Evolutionary conservation across 2,797 vertebrate genomes (phyloP).

Genomic region (Sphenodon punctatus): DNA sequence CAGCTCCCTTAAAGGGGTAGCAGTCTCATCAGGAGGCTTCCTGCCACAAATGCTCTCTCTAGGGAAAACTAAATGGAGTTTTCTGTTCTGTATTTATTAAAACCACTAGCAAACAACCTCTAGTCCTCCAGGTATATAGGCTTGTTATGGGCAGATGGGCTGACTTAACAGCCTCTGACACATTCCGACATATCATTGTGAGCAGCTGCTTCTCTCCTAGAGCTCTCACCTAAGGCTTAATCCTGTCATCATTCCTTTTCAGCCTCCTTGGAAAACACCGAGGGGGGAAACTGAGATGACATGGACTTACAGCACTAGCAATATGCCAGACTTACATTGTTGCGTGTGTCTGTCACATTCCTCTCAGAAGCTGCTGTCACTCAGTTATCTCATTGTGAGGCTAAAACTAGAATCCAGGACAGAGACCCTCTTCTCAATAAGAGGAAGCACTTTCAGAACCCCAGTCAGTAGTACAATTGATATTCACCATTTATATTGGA

Average conservation of each 20-base stretch:
- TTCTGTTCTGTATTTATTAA: conserved; percentile 9
- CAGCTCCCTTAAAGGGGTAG: too few relatives aligned
- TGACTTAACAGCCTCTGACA: neutral
- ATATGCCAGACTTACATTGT: neutral
- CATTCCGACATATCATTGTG: neutral
- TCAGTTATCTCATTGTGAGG: neutral
- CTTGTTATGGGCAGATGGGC: neutral
- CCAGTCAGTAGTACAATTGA: neutral
- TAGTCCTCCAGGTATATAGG: neutral
- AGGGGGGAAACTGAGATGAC: fast-evolving
- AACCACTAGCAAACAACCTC: conserved; percentile 15
- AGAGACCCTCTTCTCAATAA: neutral
- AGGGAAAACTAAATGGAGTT: neutral
- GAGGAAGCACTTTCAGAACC: neutral
- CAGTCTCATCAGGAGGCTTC: too few relatives aligned
- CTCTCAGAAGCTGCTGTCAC: fast-evolving
- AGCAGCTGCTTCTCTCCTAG: neutral
- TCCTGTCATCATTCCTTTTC: neutral
- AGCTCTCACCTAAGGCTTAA: neutral
- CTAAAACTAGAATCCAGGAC: neutral
- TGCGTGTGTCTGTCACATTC: neutral
- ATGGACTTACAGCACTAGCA: neutral
- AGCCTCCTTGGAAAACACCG: neutral
- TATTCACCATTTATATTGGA: neutral
- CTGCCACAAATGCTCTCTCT: too few relatives aligned